These are phyloP conservation scores for Oryzias sinensis DNA, from an alignment of 2,797 vertebrate species.

Conservation along the genomic window DNA sequence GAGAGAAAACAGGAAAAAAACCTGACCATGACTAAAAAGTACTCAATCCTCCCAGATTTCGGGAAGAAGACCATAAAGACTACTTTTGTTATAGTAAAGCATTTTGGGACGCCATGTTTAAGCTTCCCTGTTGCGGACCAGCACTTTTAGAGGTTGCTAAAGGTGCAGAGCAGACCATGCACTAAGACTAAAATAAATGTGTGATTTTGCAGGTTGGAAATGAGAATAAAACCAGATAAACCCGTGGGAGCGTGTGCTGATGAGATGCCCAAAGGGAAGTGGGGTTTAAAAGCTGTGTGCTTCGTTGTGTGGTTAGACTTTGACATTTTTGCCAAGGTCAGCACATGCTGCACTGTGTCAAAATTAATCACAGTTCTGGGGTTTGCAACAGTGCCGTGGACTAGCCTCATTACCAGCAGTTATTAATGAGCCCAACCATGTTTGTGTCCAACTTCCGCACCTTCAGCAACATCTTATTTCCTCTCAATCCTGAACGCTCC, in stretches of 20 bases:
- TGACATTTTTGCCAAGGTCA: conserved; percentile 57
- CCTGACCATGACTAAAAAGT: too few species aligned
- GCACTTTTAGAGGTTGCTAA: too few species aligned
- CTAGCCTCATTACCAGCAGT: conserved; percentile 66
- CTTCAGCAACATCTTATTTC: conserved; percentile 53
- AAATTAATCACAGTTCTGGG: conserved; percentile 45
- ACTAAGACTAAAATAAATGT: not conserved
- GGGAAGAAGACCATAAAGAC: too few species aligned
- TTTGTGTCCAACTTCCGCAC: conserved; percentile 58
- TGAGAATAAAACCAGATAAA: not conserved
- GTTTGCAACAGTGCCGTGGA: conserved; percentile 16
- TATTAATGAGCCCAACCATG: conserved; percentile 72
- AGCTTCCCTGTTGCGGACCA: too few species aligned
- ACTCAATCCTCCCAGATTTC: too few species aligned
- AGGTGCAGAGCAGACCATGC: not conserved
- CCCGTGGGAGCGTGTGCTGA: conserved; percentile 5
- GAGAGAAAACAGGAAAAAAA: too few species aligned
- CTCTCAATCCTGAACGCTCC: conserved; percentile 31
- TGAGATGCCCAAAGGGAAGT: conserved; percentile 16
- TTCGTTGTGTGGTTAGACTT: conserved; percentile 12
- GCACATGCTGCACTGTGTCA: conserved; percentile 56
- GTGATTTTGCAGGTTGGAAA: not conserved
- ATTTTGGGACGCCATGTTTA: too few species aligned
- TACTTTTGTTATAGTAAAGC: too few species aligned
- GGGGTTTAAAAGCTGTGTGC: conserved; percentile 16